Evolutionary conservation across 2,113 vertebrate species (phyloP), one percentile per base, ranked within the genome.

Genomic region (Toxotes chatareus): DNA sequence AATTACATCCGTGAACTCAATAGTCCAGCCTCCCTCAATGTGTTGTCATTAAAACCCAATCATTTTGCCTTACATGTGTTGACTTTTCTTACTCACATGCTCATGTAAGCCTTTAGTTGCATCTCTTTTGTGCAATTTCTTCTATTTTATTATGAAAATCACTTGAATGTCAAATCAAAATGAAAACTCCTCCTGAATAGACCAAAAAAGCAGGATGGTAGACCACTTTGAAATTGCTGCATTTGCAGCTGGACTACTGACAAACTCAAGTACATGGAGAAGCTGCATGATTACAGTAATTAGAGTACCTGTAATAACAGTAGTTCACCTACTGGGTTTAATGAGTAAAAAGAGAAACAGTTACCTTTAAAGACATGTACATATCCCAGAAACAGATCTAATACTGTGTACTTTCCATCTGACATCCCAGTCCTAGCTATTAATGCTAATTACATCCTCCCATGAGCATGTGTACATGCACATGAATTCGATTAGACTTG

Each of bases 401-500:
- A 57, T 32, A 44, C n/a, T 38, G 32, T 32, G 21, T 12, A 47
- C 75, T 76, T 60, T 63, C 47, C 46, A 34, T 27, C 23, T 62
- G 32, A 74, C 60, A 47, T 63, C n/a, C 40, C 49, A 64, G 65
- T 61, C 47, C 60, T 56, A 56, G 62, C 60, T 49, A 67, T 82
- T 74, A 64, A 74, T 65, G 68, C 49, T 76, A 46, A 88, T 76
- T 77, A 34, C 27, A 23, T 72, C 40, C 1, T 10, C 66, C 34
- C 60, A 42, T 76, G 31, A 81, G 75, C 60, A 56, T 82, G 64
- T 62, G 66, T 64, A 69, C 65, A 70, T 60, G 31, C 34, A 73
- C 46, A 73, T 42, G 40, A 79, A 79, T 88, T 62, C 21, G 21
- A 80, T 76, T 67, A 55, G n/a, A 79, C 47, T 60, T 59, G 51